Base-by-base conservation (phyloP, 2,113 vertebrate genomes). In the Rutilus rutilus region DNA sequence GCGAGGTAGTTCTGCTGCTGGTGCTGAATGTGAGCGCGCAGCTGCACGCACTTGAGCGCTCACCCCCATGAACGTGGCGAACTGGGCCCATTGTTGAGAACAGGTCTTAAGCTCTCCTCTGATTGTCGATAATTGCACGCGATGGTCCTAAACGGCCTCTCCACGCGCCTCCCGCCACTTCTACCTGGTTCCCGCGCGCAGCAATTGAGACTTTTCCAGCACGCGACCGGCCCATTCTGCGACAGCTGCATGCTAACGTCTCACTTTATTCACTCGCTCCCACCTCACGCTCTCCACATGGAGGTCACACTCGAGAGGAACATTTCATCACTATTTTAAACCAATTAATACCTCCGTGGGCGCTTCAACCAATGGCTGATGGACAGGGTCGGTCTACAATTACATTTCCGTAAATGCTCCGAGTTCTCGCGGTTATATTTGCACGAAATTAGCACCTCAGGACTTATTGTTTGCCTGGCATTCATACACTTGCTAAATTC, bases 21-120 rank as follows among this genome's bases (percentile, higher is more conserved):
- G 95, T 95, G 95, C 95, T 95, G 95, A 97, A 95, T 97, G 95
- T 94, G 94, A 95, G 95, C 96, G 93, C 95, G 97, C 98, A 99
- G 98, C 98, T 99, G 98, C 97, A 99, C 94, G 95, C 96, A 98
- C 98, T 99, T 99, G 96, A 99, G 96, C 93, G 93, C 94, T 97
- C 95, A 95, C 96, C 97, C 97, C 95, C 95, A 95, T 96, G 96
- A 96, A 97, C 95, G 95, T 96, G 91, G 95, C 96, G 95, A 96
- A 96, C 96, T 93, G 95, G 96, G 94, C 90, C 95, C 95, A 97
- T 99, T 98, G 97, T 98, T 90, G 92, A 94, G 94, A 95, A 96
- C 96, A 95, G 96, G 96, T 97, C 96, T 96, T 95, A 93, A 88
- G 95, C 96, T 95, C 96, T 93, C 95, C 94, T 92, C 96, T 97